These are phyloP conservation scores for Squalus acanthias DNA, from an alignment of 2,797 vertebrate species.

Conservation along the genomic window DNA sequence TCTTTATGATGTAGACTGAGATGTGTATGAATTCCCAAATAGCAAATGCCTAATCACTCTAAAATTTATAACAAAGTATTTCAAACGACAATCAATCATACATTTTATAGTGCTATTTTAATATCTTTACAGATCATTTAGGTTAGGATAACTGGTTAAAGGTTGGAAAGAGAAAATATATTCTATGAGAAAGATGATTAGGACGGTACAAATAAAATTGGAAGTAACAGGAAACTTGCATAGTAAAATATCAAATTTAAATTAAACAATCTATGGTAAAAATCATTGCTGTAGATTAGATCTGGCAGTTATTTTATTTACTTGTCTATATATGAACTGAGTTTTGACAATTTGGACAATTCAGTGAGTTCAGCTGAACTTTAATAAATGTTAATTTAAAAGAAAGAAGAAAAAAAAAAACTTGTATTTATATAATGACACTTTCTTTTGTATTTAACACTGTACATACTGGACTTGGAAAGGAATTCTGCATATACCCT, in stretches of 20 bases:
- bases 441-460: neutral
- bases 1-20: constrained; percentile 32
- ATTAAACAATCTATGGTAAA: neutral
- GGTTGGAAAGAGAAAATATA: constrained; percentile 50
- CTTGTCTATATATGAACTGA: constrained; percentile 51
- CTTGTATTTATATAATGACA: neutral
- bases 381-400: neutral
- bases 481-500: neutral
- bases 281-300: neutral
- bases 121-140: constrained; percentile 58
- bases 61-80: constrained; percentile 21
- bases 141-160: constrained; percentile 57
- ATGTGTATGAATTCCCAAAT: constrained; percentile 25
- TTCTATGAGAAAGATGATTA: constrained; percentile 67
- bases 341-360: neutral
- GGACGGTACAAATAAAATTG: constrained; percentile 57
- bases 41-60: constrained; percentile 2
- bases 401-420: neutral
- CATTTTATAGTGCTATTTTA: constrained; percentile 54
- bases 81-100: constrained; percentile 56
- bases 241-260: neutral
- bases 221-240: constrained; percentile 15
- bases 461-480: neutral
- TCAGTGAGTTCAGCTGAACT: neutral
- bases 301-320: constrained; percentile 56